Evolutionary conservation across 2,888 invertebrate genomes (phyloP).

Genomic region (Nowickia ferox): DNA sequence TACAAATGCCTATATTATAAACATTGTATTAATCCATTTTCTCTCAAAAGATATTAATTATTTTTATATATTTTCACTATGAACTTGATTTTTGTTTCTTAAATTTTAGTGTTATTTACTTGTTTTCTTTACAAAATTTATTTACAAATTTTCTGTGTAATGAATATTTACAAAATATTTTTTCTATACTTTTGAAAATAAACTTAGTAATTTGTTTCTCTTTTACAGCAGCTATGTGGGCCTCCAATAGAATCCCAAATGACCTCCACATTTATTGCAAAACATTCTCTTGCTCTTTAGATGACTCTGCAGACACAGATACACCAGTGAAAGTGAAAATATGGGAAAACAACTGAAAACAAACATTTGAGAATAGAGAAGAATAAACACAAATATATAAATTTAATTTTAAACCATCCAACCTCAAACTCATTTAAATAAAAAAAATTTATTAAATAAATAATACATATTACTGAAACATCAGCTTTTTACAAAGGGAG

Average conservation of each 20-base stretch:
- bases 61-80: not conserved
- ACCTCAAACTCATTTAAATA: not conserved
- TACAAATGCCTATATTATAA: too few species aligned
- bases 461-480: too few species aligned
- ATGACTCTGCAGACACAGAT: conserved; percentile 79
- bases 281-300: conserved; percentile 80
- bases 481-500: too few species aligned
- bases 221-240: conserved; percentile 36
- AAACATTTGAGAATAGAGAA: conserved; percentile 2
- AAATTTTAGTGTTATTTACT: conserved; percentile 21
- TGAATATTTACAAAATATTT: conserved; percentile 24
- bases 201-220: not conserved
- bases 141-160: conserved; percentile 40
- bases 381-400: conserved; percentile 20
- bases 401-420: conserved; percentile 1
- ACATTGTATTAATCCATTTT: not conserved
- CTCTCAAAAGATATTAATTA: not conserved
- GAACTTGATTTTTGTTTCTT: conserved; percentile 42
- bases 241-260: conserved; percentile 80
- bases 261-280: conserved; percentile 81
- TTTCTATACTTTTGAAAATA: not conserved
- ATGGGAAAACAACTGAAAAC: conserved; percentile 80
- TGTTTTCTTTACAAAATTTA: conserved; percentile 38
- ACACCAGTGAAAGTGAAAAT: conserved; percentile 79
- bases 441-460: not conserved